Evolutionary conservation across 92 coral and sea anemone genomes (phyloP).

Genomic region (Palythoa heliodiscus): DNA sequence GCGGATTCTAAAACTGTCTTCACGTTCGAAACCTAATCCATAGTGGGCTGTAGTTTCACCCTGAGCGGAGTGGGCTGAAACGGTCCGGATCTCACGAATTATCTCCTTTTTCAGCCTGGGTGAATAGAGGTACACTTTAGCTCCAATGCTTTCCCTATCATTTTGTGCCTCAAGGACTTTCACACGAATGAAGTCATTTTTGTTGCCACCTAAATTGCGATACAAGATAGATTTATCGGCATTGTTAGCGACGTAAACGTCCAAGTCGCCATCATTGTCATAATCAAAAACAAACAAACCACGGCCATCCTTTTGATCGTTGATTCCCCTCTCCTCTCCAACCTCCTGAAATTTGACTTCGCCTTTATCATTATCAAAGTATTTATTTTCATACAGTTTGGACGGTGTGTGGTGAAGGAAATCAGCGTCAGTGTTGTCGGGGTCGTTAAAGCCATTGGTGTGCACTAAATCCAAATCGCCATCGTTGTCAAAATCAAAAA

Average conservation of each 20-base stretch:
- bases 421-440: conserved; percentile 96
- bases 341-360: conserved; percentile 68
- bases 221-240: conserved; percentile 88
- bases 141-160: conserved; percentile 92
- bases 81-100: conserved; percentile 77
- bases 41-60: conserved; percentile 90
- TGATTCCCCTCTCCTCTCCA: conserved; percentile 77
- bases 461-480: conserved; percentile 95
- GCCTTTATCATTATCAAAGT: conserved; percentile 75
- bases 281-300: conserved; percentile 93
- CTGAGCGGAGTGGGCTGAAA: conserved; percentile 81
- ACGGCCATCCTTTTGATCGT: conserved; percentile 89
- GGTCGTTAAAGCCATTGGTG: conserved; percentile 95
- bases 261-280: conserved; percentile 97
- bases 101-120: conserved; percentile 75
- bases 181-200: conserved; percentile 84
- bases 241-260: conserved; percentile 80
- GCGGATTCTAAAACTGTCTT: conserved; percentile 75
- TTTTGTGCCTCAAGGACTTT: conserved; percentile 82
- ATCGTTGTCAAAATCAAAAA: conserved; percentile 95
- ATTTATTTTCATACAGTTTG: conserved; percentile 74
- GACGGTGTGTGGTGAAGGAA: conserved; percentile 95
- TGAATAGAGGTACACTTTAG: conserved; percentile 84
- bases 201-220: conserved; percentile 90
- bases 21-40: conserved; percentile 88